A percentile compares a stretch with the other conserved stretches of the same genome.
These are phyloP conservation scores for Melanostoma mellinum DNA, from an alignment of 2,888 invertebrate species.

Conservation along the genomic window DNA sequence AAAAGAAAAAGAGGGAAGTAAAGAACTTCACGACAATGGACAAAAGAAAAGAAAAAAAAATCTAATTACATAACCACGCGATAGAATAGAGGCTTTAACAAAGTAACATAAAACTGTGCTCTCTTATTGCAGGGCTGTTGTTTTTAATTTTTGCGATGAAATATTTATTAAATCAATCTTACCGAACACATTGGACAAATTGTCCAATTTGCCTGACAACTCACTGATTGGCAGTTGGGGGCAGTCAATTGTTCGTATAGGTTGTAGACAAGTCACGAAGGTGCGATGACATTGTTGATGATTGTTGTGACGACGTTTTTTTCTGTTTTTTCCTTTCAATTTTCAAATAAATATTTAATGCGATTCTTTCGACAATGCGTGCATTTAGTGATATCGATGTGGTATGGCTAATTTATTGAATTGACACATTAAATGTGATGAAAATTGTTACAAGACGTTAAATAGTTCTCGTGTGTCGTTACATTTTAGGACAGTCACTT, in stretches of 20 bases:
- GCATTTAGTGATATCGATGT: conserved; percentile 20
- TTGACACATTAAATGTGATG: conserved; percentile 67
- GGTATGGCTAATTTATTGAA: conserved; percentile 38
- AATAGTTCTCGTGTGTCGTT: too few species aligned
- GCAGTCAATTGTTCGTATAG: conserved; percentile 34
- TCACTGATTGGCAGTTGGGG: conserved; percentile 60
- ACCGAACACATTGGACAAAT: conserved; percentile 60
- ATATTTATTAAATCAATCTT: conserved; percentile 69
- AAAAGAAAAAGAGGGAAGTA: conserved; percentile 1
- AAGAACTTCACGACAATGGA: conserved; percentile 11
- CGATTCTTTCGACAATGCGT: conserved; percentile 50
- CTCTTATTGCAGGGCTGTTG: conserved; percentile 10
- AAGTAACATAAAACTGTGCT: conserved; percentile 41
- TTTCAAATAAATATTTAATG: conserved; percentile 71
- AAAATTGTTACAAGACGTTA: conserved; percentile 29
- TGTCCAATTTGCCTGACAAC: conserved; percentile 73
- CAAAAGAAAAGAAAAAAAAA: neutral
- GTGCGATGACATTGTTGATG: conserved; percentile 42
- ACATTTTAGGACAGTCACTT: too few species aligned
- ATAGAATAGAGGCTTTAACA: conserved; percentile 26
- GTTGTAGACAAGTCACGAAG: conserved; percentile 67
- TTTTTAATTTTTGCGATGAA: conserved; percentile 40
- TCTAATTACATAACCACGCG: conserved; percentile 57
- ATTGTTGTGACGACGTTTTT: conserved; percentile 40
- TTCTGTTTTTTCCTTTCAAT: conserved; percentile 39